Percentiles rank a stretch among this genome's conserved stretches.
Conservation (phyloP, 2,888 invertebrate genomes). For the Limnephilus rhombicus region DNA sequence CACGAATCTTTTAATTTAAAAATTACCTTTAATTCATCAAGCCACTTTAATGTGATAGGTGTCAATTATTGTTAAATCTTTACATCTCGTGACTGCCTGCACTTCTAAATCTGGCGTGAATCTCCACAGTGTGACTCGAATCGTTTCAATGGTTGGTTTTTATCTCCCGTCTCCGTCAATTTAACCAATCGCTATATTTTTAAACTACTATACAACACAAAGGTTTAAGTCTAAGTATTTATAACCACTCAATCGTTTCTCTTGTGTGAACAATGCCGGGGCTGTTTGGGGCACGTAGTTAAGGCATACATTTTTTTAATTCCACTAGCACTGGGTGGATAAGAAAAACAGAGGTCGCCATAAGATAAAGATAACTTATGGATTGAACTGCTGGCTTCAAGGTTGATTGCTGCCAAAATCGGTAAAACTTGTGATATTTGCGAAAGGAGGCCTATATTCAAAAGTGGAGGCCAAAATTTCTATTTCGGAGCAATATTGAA, state of each 20-base stretch:
- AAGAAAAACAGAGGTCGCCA: neutral
- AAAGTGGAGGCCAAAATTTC: neutral
- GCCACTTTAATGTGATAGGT: neutral
- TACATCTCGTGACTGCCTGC: neutral
- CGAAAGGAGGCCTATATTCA: neutral
- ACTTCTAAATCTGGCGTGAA: neutral
- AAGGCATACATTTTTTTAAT: no score
- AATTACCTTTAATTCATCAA: neutral
- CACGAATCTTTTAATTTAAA: neutral
- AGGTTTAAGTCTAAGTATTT: neutral
- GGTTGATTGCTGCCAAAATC: neutral
- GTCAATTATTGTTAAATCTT: neutral
- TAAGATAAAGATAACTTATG: neutral
- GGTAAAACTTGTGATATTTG: neutral
- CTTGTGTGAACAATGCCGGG: neutral
- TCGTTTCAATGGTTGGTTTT: neutral
- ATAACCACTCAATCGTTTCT: neutral
- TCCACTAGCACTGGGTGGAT: neutral
- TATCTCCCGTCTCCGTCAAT: neutral
- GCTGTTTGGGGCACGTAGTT: neutral
- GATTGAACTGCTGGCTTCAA: neutral
- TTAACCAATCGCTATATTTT: neutral
- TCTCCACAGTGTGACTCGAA: neutral
- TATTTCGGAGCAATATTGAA: neutral
- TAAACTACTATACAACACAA: neutral